Conservation (phyloP, 2,797 vertebrate species). For the Glyptemys insculpta region DNA sequence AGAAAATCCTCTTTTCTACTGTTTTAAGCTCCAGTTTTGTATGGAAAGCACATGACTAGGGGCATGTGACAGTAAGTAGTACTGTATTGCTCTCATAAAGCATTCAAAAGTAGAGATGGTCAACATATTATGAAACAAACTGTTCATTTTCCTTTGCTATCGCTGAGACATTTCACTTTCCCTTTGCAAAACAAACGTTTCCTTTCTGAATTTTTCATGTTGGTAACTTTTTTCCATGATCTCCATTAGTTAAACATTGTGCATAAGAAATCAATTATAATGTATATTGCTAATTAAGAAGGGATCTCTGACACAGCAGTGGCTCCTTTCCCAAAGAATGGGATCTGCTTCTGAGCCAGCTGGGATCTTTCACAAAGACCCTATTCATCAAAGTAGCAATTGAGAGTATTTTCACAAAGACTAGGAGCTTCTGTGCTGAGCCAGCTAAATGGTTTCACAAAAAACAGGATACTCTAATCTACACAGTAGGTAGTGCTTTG, state of each 20-base stretch:
- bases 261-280: background rate
- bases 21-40: background rate
- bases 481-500: background rate
- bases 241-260: background rate
- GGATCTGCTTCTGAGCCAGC: background rate
- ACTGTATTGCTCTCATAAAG: background rate
- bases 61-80: background rate
- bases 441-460: background rate
- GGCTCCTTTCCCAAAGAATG: background rate
- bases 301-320: background rate
- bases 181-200: background rate
- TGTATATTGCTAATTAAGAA: background rate
- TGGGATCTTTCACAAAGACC: background rate
- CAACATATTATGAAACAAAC: accelerated
- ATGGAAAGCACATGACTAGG: background rate
- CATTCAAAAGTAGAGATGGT: background rate
- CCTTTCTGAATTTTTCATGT: accelerated
- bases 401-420: background rate
- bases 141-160: accelerated
- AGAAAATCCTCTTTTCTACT: background rate
- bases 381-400: background rate
- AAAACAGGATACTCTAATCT: background rate
- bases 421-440: background rate
- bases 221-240: accelerated
- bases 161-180: accelerated